Base-by-base conservation (phyloP, 1,140 invertebrate genomes). In the Pygmarrhopalites habei region DNA sequence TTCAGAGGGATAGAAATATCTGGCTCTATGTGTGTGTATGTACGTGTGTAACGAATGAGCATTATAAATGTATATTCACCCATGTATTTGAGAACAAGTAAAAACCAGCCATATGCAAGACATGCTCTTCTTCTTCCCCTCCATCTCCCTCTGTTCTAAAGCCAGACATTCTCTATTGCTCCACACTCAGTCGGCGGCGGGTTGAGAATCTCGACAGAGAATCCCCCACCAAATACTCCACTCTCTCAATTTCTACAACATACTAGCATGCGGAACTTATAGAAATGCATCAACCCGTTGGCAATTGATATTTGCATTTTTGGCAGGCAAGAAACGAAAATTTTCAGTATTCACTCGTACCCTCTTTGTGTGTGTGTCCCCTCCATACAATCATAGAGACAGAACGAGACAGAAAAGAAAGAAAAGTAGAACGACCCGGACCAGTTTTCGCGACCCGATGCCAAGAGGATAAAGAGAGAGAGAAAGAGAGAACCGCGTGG, bases 291-390 rank as follows among this genome's bases (percentile, higher is more conserved):
- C 57, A 62, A 56, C 66, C 55, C 43, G 61, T 61, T 60, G 46
- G 66, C 61, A 64, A 68, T 68, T 68, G 66, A 68, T n/a, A n/a
- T 68, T 68, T 65, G 56, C 66, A 68, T 68, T 68, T 68, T 68
- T 68, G 66, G 66, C 66, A 68, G 66, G 66, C 66, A 68, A 68
- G 62, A 57, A 51, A 30, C 41, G 57, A 56, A 64, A 43, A 58
- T 64, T 64, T 64, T 58, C 60, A 62, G 26, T 53, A 57, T 62
- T 62, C 49, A 62, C 43, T 57, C 26, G 29, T 49, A 49, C n/a
- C 44, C 28, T 10, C 49, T 10, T 29, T 23, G 46, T 21, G 12
- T 12, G 12, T 5, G 14, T 19, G 12, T 21, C 7, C 7, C 19
- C 46, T 21, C 23, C 23, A 15, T 21, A 14, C 46, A 10, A 41